Percentiles rank a stretch among this genome's conserved stretches.
These are phyloP conservation scores for Simalia tracyae DNA, from an alignment of 2,797 vertebrate genomes.

Conservation along the genomic window DNA sequence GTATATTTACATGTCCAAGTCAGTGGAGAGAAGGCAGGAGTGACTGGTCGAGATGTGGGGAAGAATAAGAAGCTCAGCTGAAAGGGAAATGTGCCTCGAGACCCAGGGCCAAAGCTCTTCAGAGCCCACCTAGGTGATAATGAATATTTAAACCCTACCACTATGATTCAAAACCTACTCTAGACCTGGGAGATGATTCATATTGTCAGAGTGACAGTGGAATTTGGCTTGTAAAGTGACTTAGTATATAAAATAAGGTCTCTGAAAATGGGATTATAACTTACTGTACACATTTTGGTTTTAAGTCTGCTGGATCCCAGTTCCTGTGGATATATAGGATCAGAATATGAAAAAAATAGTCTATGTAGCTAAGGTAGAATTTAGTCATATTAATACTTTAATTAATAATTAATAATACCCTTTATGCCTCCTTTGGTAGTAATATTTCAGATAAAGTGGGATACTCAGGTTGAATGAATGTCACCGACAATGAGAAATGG, in stretches of 20 bases:
- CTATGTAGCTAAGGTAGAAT: not conserved
- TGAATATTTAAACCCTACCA: not conserved
- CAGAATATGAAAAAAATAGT: not conserved
- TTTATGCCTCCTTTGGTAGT: not conserved
- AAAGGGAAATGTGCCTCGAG: not conserved
- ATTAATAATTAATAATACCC: not conserved
- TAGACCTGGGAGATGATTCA: not conserved
- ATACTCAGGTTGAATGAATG: not conserved
- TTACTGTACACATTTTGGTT: not conserved
- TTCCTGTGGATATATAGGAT: not conserved
- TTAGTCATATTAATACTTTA: fast-evolving
- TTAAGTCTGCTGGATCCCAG: not conserved
- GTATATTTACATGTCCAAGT: not conserved
- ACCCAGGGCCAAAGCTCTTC: not conserved
- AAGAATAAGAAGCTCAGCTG: not conserved
- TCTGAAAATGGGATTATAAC: not conserved
- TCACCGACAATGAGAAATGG: not conserved
- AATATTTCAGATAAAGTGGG: not conserved
- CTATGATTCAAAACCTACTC: not conserved
- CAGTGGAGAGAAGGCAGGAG: not conserved
- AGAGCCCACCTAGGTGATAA: not conserved
- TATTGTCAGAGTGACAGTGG: not conserved
- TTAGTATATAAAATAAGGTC: not conserved
- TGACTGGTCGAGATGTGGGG: no score
- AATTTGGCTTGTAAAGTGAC: not conserved